Evolutionary conservation across 2,113 vertebrate genomes (phyloP).

Genomic region (Bostrychus sinensis): DNA sequence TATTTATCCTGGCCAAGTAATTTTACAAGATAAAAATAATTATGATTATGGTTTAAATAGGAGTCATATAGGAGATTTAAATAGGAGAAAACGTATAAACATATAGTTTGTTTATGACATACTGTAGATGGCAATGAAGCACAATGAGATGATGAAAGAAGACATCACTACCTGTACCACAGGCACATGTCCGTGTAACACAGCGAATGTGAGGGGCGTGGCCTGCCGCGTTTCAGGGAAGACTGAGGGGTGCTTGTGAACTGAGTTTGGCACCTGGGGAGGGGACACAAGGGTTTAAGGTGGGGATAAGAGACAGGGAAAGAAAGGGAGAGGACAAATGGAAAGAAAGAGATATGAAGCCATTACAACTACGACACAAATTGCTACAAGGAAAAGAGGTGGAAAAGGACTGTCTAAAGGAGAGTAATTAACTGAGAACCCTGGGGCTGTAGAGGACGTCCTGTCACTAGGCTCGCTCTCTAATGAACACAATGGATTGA

Average conservation of each 20-base stretch:
- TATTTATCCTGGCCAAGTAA: constrained; percentile 3
- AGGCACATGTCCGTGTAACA: constrained; percentile 98
- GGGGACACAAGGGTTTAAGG: constrained; percentile 64
- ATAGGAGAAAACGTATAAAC: constrained; percentile 29
- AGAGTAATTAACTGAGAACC: constrained; percentile 61
- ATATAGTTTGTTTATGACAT: constrained; percentile 36
- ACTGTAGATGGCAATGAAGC: constrained; percentile 49
- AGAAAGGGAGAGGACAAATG: constrained; percentile 13
- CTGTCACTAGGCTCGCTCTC: constrained; percentile 31
- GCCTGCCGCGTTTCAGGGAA: constrained; percentile 98
- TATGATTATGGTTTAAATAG: no score
- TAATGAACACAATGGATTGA: constrained; percentile 66
- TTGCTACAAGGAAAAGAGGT: constrained; percentile 38
- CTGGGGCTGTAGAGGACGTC: constrained; percentile 49
- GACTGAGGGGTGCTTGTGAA: constrained; percentile 98
- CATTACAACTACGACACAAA: constrained; percentile 66
- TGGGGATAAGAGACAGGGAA: constrained; percentile 46
- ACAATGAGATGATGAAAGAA: constrained; percentile 55
- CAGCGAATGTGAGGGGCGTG: constrained; percentile 98
- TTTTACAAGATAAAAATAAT: background rate
- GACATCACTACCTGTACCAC: constrained; percentile 93
- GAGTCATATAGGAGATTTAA: constrained; percentile 1
- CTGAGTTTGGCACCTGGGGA: constrained; percentile 98
- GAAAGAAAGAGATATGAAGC: constrained; percentile 66
- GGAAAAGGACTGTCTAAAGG: constrained; percentile 33